Evolutionary conservation across 2,888 invertebrate genomes (phyloP), one percentile per base, ranked within the genome.

Genomic region (Aporophyla nigra): DNA sequence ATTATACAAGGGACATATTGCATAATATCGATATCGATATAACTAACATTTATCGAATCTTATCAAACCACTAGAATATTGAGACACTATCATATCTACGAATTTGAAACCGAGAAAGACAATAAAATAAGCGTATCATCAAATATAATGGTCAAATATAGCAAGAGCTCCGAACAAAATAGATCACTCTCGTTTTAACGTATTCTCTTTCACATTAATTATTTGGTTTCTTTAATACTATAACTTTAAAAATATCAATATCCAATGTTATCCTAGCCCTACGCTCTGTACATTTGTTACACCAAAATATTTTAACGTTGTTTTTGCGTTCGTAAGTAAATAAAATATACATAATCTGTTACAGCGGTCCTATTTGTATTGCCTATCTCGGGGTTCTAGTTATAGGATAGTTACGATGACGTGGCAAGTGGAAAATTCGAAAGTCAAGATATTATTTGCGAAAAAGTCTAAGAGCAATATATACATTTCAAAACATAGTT

Each of bases 141-240:
- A 54, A 81, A 58, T 68, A 69, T 68, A 43, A 53, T n/a, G 33
- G 33, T 33, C 33, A 33, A 62, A 56, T 67, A 62, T 67, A 40
- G 40, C 49, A 68, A 67, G 33, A 59, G n/a, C 19, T 80, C 40
- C n/a, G 72, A 73, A 78, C 74, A 54, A 62, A 74, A 76, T 58
- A 67, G 67, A 83, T 40, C 67, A 71, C 59, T 85, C 46, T 68
- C 43, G 67, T 73, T 61, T 58, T 43, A 70, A 67, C 69, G 49
- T 81, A 61, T 61, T 72, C 66, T 63, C 71, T 72, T 74, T 78
- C 66, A 76, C 51, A 68, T 74, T 73, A 21, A 75, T 76, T 84
- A 84, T 86, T 86, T 86, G 84, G 82, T 86, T 81, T 77, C 27
- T 86, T 73, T 85, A 84, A 86, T 86, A 86, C 84, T 84, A 79